Base-by-base conservation (phyloP, 2,113 vertebrate genomes). In the Gyps fulvus region DNA sequence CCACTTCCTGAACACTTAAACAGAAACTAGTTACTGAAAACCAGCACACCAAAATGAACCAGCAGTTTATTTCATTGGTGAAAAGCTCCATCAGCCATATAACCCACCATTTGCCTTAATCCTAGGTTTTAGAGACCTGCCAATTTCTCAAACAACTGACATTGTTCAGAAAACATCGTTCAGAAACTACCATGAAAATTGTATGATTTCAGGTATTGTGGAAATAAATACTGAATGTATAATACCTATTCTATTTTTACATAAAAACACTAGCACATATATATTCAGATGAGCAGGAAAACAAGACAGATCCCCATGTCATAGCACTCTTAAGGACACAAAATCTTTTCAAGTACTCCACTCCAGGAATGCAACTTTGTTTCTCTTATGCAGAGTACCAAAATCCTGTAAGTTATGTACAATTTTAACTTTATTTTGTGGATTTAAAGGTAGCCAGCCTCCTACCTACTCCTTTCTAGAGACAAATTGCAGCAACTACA, bases 341-440 rank as follows among this genome's bases (percentile, higher is more conserved):
- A 16, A 29, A 20, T 3, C 25, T 38, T 43, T 61, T 19, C 18
- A 27, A 40, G 12, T 2, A 9, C 32, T 36, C 19, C 13, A 7
- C 21, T 21, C 32, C 34, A 25, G 40, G 22, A 38, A 32, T 0
- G 4, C 2, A 8, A 8, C 3, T 55, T 4, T 13, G 4, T 17
- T 65, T 26, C 72, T 55, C 25, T n/a, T 0, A 17, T 5, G 34
- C 67, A 63, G 47, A 49, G 23, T 4, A 31, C 21, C 31, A 71
- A 59, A 54, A 45, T 27, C 25, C 18, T 1, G 6, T 4, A 61
- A 38, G 10, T 6, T 10, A 21, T 2, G 7, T 2, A 16, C 29
- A 40, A 32, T 36, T 43, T 45, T 13, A 58, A 22, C 40, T 59
- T 13, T 29, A 8, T 38, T 26, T 20, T 58, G 11, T 5, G 31